Evolutionary conservation across 2,797 vertebrate genomes (phyloP).

Genomic region (Sebastes paucispinis): DNA sequence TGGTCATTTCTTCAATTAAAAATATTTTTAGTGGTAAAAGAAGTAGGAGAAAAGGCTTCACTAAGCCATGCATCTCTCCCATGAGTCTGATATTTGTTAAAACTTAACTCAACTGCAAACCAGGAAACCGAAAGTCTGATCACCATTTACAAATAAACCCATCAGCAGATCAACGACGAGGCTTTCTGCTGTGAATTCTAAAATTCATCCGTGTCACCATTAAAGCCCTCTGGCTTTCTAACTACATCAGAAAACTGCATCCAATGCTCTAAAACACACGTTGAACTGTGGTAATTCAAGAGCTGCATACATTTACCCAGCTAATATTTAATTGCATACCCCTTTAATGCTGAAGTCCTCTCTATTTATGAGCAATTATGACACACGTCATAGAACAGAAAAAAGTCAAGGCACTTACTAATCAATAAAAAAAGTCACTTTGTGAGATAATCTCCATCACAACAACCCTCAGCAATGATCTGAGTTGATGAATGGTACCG

Average conservation of each 20-base stretch:
- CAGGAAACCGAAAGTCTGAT: neutral
- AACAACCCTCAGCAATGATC: constrained; percentile 12
- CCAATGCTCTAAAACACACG: neutral
- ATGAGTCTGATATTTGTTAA: neutral
- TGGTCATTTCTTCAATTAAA: constrained; percentile 12
- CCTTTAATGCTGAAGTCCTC: neutral
- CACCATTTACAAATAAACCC: neutral
- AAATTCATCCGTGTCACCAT: neutral
- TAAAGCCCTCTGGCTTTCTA: neutral
- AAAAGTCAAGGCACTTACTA: constrained; percentile 48
- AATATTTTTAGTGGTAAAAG: neutral
- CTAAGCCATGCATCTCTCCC: neutral
- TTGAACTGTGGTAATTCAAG: neutral
- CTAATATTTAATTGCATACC: constrained; percentile 1
- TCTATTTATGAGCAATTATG: neutral
- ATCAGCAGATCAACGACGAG: neutral
- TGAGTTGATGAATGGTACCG: constrained; percentile 29
- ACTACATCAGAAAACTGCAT: neutral
- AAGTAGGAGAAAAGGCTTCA: neutral
- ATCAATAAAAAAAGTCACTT: constrained; percentile 23
- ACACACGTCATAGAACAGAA: neutral
- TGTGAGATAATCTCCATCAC: constrained; percentile 22
- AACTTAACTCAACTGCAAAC: neutral
- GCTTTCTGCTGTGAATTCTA: neutral
- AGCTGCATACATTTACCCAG: neutral